Base-by-base conservation (phyloP, 2,113 vertebrate species). In the Vulpes vulpes region DNA sequence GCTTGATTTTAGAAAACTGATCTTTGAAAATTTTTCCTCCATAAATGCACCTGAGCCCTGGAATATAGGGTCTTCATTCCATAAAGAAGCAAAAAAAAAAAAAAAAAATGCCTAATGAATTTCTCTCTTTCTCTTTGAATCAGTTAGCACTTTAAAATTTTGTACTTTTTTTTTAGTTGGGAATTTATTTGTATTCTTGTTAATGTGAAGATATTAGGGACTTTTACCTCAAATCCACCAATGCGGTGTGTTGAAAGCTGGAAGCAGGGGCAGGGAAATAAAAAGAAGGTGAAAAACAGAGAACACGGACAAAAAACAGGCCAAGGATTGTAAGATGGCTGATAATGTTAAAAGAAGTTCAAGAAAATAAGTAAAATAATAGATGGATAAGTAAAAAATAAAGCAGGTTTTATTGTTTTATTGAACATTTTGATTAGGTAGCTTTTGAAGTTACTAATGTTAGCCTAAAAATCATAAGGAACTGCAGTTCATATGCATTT, bases 1-100 rank as follows among this genome's bases (percentile, higher is more conserved):
- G 32, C 17, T 96, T 71, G 14, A 64, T 91, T 96, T 97, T 88
- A 85, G 55, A 94, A 69, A 80, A 60, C 20, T 71, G 16, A 62
- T 11, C n/a, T 51, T 0, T 91, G 53, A 76, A 94, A 92, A 38
- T 5, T 73, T 73, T 92, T 43, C 92, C 55, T 94, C 25, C 49
- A 74, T 53, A 89, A 95, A 2, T 53, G 25, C 4, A 59, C 0
- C 5, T n/a, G 22, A 88, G 8, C 57, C 22, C 30, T 94, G 16
- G n/a, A 38, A 76, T 69, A 23, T 3, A 65, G n/a, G 19, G 4
- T 65, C 15, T 82, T 79, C n/a, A 53, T 71, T 64, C 22, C 14
- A 5, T 62, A 5, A 4, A 89, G n/a, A 90, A 89, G 20, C 60
- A 94, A n/a, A 90, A 43, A 43, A 43, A 43, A 43, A 43, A 43